These are phyloP conservation scores for Plectrocnemia conspersa DNA, from an alignment of 1,140 invertebrate species.

Conservation along the genomic window DNA sequence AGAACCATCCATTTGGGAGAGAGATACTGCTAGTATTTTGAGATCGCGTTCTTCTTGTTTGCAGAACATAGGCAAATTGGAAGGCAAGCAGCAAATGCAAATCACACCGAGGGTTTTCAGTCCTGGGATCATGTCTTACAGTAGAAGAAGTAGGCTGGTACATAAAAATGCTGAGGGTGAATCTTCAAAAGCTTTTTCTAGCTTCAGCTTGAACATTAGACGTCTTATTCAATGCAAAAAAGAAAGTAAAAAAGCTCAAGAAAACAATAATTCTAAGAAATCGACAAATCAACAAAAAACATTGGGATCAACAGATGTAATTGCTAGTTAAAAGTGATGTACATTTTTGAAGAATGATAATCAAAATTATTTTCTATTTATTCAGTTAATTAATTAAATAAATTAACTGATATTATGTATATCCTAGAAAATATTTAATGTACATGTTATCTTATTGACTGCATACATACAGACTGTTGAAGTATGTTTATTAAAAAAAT, in stretches of 20 bases:
- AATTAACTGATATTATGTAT: too few relatives aligned
- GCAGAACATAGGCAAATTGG: constrained; percentile 19
- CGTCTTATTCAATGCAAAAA: constrained; percentile 30
- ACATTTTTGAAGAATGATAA: too few relatives aligned
- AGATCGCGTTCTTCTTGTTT: constrained; percentile 25
- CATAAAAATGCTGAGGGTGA: constrained; percentile 21
- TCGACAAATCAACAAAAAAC: background rate
- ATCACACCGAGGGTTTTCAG: constrained; percentile 33
- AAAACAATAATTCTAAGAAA: constrained; percentile 8
- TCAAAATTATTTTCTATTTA: too few relatives aligned
- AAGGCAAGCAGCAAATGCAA: constrained; percentile 21
- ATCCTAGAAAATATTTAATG: too few relatives aligned
- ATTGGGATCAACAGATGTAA: background rate
- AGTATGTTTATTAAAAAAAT: too few relatives aligned
- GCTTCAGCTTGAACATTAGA: constrained; percentile 27
- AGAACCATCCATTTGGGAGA: constrained; percentile 48
- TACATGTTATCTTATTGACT: too few relatives aligned
- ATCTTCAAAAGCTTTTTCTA: constrained; percentile 20
- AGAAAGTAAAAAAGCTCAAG: constrained; percentile 8
- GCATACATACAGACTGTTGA: too few relatives aligned
- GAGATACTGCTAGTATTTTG: constrained; percentile 32
- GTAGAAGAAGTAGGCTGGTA: constrained; percentile 45
- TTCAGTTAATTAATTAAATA: too few relatives aligned
- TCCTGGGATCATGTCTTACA: constrained; percentile 34
- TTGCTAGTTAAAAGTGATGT: background rate